Conservation (phyloP, 2,888 invertebrate species). For the Steromphala cineraria region DNA sequence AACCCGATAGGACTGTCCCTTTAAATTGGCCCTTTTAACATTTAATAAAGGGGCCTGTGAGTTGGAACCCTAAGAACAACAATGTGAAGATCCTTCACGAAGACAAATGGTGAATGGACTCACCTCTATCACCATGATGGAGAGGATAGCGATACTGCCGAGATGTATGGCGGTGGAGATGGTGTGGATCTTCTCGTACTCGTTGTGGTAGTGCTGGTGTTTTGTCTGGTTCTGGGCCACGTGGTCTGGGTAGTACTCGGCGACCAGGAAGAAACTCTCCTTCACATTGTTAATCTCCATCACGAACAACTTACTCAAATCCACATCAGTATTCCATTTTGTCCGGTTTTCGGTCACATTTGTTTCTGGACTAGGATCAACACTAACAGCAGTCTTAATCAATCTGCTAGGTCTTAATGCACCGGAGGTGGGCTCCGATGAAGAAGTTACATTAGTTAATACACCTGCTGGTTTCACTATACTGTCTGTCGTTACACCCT, state of each 20-base stretch:
- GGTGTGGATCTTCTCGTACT: constrained; percentile 49
- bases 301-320: constrained; percentile 32
- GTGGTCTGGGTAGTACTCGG: constrained; percentile 39
- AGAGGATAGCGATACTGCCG: constrained; percentile 52
- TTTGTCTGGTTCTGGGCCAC: constrained; percentile 27
- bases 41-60: too few relatives aligned
- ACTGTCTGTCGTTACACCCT: background rate
- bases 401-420: background rate
- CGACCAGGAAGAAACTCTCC: constrained; percentile 47
- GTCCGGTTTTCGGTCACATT: background rate
- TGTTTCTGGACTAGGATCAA: background rate
- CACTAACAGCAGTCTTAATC: background rate
- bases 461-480: background rate
- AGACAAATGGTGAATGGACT: too few relatives aligned
- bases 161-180: constrained; percentile 52
- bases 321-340: background rate
- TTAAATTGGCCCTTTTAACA: too few relatives aligned
- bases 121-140: constrained; percentile 60
- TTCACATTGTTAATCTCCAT: constrained; percentile 46
- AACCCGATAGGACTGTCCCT: too few relatives aligned
- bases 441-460: background rate
- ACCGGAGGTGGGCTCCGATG: background rate
- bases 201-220: constrained; percentile 34
- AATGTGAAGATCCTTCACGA: too few relatives aligned
- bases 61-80: too few relatives aligned